phyloP scores from a whole-genome alignment of 2,113 vertebrate genomes.

The Malurus melanocephalus region DNA sequence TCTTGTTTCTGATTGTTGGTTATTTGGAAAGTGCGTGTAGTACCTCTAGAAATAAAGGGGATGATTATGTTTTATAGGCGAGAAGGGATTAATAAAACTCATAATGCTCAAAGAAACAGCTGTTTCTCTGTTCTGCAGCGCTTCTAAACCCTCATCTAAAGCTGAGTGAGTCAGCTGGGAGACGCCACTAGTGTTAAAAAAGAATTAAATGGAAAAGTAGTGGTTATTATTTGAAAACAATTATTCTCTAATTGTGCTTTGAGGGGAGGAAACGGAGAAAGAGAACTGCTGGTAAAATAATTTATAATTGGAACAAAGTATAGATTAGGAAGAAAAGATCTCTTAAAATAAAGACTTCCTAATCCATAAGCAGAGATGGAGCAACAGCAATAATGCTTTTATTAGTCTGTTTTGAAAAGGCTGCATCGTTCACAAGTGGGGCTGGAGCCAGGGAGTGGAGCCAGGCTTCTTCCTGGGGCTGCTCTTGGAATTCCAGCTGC shows the following conservation, averaged over 20 bases:
- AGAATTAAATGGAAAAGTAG: conserved; percentile 61
- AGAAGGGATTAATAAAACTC: conserved; percentile 69
- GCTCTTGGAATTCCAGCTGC: background rate
- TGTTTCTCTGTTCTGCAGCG: conserved; percentile 63
- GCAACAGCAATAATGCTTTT: conserved; percentile 32
- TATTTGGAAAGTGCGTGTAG: conserved; percentile 60
- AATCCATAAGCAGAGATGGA: conserved; percentile 33
- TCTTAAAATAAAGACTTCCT: conserved; percentile 50
- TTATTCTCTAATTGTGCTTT: conserved; percentile 67
- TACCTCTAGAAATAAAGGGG: conserved; percentile 72
- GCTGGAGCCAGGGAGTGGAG: background rate
- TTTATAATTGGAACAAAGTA: conserved; percentile 54
- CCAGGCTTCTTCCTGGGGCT: background rate
- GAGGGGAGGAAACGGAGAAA: background rate
- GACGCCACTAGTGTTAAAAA: conserved; percentile 47
- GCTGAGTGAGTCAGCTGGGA: conserved; percentile 63
- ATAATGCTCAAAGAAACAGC: conserved; percentile 69
- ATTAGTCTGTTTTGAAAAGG: background rate
- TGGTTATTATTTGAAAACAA: conserved; percentile 68
- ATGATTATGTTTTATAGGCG: conserved; percentile 74
- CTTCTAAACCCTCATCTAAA: conserved; percentile 56
- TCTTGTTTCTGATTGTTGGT: conserved; percentile 67
- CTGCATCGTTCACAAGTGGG: background rate
- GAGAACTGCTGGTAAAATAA: conserved; percentile 61
- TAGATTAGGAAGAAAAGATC: conserved; percentile 21